These are phyloP conservation scores for Salvelinus alpinus DNA, from an alignment of 2,113 vertebrate species.

Conservation along the genomic window DNA sequence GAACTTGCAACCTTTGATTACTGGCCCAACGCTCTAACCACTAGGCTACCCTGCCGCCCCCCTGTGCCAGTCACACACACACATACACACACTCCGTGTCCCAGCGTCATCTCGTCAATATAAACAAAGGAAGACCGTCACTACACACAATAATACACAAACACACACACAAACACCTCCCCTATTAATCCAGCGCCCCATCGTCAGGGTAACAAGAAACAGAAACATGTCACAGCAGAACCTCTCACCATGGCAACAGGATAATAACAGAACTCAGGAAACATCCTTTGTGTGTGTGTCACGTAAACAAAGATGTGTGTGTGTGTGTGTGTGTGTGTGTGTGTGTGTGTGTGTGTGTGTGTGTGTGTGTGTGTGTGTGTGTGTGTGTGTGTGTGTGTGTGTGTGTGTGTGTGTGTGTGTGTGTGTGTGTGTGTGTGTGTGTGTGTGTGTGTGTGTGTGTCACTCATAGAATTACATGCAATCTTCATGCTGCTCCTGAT, in stretches of 20 bases:
- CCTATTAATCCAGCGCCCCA: constrained; percentile 32
- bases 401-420: no score
- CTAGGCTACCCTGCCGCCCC: no score
- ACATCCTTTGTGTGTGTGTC: not conserved
- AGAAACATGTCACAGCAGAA: not conserved
- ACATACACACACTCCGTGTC: not conserved
- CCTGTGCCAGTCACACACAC: not conserved
- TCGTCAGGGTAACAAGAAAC: constrained; percentile 43
- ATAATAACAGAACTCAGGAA: constrained; percentile 1
- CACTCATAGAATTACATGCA: no score
- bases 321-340: no score
- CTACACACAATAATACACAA: not conserved
- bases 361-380: no score
- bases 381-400: no score
- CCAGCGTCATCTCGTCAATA: not conserved
- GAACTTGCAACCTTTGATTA: no score
- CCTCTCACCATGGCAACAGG: constrained; percentile 3
- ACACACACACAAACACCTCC: not conserved
- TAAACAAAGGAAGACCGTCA: not conserved
- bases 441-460: no score
- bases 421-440: no score
- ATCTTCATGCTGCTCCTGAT: no score
- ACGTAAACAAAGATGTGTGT: not conserved
- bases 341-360: no score
- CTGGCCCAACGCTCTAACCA: no score